phyloP scores from a whole-genome alignment of 1,140 invertebrate species.

The Mesaphorura yosii region DNA sequence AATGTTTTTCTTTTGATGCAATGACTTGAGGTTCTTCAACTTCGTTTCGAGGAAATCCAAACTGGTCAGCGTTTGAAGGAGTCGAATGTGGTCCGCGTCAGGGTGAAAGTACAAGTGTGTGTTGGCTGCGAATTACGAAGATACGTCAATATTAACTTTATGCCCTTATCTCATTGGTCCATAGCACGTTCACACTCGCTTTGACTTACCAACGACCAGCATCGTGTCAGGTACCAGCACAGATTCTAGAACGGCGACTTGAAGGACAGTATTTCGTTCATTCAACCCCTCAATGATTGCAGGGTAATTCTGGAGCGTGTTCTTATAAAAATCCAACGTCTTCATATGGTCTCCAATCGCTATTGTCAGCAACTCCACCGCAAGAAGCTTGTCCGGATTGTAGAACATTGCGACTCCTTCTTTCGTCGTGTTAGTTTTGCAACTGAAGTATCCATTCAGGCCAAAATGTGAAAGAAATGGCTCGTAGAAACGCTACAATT shows the following conservation, averaged over 20 bases:
- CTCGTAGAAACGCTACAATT: slow-evolving; percentile 59
- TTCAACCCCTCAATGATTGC: slow-evolving; percentile 41
- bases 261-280: slow-evolving; percentile 42
- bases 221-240: not conserved
- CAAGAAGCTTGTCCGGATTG: slow-evolving; percentile 34
- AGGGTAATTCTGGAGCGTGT: slow-evolving; percentile 46
- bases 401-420: slow-evolving; percentile 76
- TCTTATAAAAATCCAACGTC: slow-evolving; percentile 43
- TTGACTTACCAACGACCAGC: slow-evolving; percentile 19
- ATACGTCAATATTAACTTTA: not conserved
- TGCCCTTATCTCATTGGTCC: too few species aligned
- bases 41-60: slow-evolving; percentile 34
- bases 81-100: slow-evolving; percentile 70
- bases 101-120: slow-evolving; percentile 89
- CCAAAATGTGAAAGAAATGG: slow-evolving; percentile 46
- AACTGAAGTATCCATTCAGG: slow-evolving; percentile 49
- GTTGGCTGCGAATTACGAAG: slow-evolving; percentile 46
- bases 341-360: slow-evolving; percentile 47
- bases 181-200: not conserved
- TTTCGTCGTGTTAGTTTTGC: slow-evolving; percentile 53
- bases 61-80: slow-evolving; percentile 46
- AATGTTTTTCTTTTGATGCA: slow-evolving; percentile 42
- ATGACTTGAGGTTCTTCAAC: not conserved
- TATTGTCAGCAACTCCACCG: slow-evolving; percentile 40
- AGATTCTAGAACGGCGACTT: slow-evolving; percentile 32